Conservation (phyloP, 2,888 invertebrate genomes). For the Drepanosiphum platanoidis region DNA sequence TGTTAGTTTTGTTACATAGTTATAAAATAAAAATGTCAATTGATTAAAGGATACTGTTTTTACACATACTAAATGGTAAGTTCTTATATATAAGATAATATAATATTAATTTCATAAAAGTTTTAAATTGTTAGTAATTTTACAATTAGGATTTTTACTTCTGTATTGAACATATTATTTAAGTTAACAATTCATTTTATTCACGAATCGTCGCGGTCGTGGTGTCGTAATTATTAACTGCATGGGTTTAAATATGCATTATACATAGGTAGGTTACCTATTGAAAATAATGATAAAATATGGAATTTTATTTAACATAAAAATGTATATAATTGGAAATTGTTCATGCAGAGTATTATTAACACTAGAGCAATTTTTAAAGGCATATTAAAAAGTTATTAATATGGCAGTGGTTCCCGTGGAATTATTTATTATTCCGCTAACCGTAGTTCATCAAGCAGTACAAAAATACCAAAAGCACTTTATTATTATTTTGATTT, state of each 20-base stretch:
- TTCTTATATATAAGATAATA: too few relatives aligned
- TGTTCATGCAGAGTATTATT: neutral
- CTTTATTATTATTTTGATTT: neutral
- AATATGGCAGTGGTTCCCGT: neutral
- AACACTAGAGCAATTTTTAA: neutral
- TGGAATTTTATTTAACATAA: neutral
- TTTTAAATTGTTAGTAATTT: neutral
- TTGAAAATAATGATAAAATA: neutral
- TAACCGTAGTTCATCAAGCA: neutral
- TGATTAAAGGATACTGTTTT: too few relatives aligned
- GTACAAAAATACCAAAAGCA: neutral
- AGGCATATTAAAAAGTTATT: slow-evolving; percentile 18
- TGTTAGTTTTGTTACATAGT: neutral
- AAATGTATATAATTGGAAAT: neutral
- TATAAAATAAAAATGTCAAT: neutral
- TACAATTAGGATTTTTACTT: neutral
- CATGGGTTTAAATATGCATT: neutral
- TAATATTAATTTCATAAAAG: neutral
- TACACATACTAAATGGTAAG: neutral
- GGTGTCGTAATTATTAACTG: neutral
- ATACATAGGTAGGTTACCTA: neutral
- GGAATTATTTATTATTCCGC: slow-evolving; percentile 3
- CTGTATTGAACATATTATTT: neutral
- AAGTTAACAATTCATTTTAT: neutral
- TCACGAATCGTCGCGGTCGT: too few relatives aligned